Evolutionary conservation across 2,888 invertebrate genomes (phyloP), one percentile per base, ranked within the genome.

Genomic region (Rosalia funebris): DNA sequence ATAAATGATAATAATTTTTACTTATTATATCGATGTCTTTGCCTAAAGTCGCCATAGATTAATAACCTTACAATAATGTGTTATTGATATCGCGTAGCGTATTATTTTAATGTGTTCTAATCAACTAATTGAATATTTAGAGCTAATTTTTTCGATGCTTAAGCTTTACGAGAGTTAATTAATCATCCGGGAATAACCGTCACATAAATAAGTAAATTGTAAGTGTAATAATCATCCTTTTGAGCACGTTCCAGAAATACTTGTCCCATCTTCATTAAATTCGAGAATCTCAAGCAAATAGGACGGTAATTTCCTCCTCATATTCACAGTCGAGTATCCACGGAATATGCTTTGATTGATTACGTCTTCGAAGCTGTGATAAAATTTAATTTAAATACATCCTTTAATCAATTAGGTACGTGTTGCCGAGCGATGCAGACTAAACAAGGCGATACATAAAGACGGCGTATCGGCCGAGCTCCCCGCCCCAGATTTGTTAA

Each of bases 401-500:
- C 42, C 47, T 39, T 47, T 48, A 47, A 46, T 46, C 46, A 56
- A 47, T 46, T 44, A 37, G 37, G 50, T 25, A 50, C 37, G 50
- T 39, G 50, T 39, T 48, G 9, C 39, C 50, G 50, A 50, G 16
- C 53, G 53, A 41, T 53, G 32, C 53, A 42, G 32, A 32, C 42
- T 32, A 53, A 53, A 53, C 53, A 53, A 53, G 53, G 14, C 25
- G 44, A 56, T 46, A 56, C 57, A 57, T 56, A 53, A 46, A 61
- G 59, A 34, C 59, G 56, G 57, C 60, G 57, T 45, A 57, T 53
- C 36, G 53, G 16, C 7, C 10, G 5, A 34, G 45, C 53, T 25
- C 32, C 16, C 15, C 41, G 53, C 53, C 42, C 41, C 34, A 39
- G 53, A 69, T 62, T 60, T 57, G 70, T 69, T 70, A 71, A 59